Evolutionary conservation across 2,113 vertebrate genomes (phyloP).

Genomic region (Mus pahari): DNA sequence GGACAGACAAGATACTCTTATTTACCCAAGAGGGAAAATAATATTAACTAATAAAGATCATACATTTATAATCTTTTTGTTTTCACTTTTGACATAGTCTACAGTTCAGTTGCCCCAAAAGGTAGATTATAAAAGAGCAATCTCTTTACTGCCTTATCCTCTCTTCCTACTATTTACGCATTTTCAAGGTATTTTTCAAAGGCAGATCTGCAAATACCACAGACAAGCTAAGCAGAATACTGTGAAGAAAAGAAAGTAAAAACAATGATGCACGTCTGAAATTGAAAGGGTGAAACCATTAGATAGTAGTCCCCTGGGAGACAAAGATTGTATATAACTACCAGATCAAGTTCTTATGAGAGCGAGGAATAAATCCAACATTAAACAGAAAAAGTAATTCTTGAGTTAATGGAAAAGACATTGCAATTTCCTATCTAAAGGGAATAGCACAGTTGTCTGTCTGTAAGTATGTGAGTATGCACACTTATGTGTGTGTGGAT

Average conservation of each 20-base stretch:
- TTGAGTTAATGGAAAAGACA: constrained; percentile 60
- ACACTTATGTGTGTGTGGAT: neutral
- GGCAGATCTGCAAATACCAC: constrained; percentile 68
- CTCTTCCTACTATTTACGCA: constrained; percentile 34
- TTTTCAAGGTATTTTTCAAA: constrained; percentile 65
- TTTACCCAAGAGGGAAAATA: constrained; percentile 59
- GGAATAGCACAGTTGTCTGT: neutral
- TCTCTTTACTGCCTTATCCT: constrained; percentile 13
- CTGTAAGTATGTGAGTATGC: neutral
- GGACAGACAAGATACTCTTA: neutral
- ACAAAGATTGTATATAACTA: constrained; percentile 77
- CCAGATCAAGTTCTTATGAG: constrained; percentile 79
- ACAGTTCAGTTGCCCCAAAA: constrained; percentile 65
- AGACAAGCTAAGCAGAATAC: constrained; percentile 72
- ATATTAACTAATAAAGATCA: constrained; percentile 82
- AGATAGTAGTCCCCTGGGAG: constrained; percentile 73
- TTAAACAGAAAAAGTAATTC: constrained; percentile 72
- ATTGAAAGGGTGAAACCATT: constrained; percentile 80
- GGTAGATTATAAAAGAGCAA: constrained; percentile 28
- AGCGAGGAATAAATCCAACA: constrained; percentile 76
- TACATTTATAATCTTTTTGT: constrained; percentile 75
- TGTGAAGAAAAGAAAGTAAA: constrained; percentile 79
- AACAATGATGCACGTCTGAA: constrained; percentile 77
- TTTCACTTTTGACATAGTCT: constrained; percentile 73
- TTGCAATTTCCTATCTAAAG: constrained; percentile 48